Percentiles rank a stretch among this genome's conserved stretches.
These are phyloP conservation scores for Lasioglossum zephyrum DNA, from an alignment of 2,888 invertebrate species.

Conservation along the genomic window DNA sequence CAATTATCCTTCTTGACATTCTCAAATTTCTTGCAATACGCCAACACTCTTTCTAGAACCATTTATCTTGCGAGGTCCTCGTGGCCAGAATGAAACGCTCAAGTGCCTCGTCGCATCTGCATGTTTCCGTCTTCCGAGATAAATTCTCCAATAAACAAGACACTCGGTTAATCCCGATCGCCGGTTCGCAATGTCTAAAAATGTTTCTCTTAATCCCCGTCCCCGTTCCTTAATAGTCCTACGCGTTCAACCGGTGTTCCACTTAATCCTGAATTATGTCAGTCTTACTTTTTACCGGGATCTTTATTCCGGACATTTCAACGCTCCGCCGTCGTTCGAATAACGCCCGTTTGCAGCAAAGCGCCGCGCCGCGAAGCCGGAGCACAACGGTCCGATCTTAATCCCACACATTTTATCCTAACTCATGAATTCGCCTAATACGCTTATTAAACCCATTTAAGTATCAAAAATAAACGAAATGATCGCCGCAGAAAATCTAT, in stretches of 20 bases:
- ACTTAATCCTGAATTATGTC: slow-evolving; percentile 8
- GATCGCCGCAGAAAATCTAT: neutral
- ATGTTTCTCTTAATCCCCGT: neutral
- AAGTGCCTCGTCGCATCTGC: neutral
- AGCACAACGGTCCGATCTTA: neutral
- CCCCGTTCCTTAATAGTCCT: neutral
- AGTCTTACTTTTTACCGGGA: neutral
- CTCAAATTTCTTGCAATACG: neutral
- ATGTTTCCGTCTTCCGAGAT: neutral
- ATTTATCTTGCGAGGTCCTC: too few species aligned
- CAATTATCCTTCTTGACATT: neutral
- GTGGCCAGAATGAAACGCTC: neutral
- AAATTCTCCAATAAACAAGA: neutral
- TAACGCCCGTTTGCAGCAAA: neutral
- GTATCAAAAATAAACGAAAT: neutral
- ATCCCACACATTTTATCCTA: neutral
- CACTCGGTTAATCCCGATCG: neutral
- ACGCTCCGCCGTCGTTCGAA: neutral
- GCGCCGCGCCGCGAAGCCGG: neutral
- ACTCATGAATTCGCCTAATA: neutral
- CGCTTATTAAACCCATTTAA: neutral
- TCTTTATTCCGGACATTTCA: neutral
- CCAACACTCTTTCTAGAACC: too few species aligned
- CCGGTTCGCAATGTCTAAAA: neutral
- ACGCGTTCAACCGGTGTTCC: neutral